Evolutionary conservation across 2,888 invertebrate genomes (phyloP), one percentile per base, ranked within the genome.

Genomic region (Crocallis elinguaria): DNA sequence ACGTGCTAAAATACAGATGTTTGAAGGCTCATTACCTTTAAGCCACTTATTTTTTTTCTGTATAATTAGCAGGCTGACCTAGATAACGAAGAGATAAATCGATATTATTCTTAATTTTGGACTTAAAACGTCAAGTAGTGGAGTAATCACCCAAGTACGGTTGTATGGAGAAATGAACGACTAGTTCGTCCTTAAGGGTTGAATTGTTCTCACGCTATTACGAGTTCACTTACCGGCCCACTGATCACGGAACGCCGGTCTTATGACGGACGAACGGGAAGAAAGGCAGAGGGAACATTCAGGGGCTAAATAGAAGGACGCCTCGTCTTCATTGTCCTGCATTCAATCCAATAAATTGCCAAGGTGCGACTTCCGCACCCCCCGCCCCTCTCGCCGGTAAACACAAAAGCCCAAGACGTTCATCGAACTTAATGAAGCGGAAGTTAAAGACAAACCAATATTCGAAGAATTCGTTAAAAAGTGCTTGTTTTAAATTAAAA

Each of bases 381-480:
- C 19, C 29, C 21, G 1, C 29, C 25, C 33, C 25, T n/a, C 27
- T 8, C 13, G 5, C 29, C 27, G 19, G 41, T n/a, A n/a, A n/a
- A n/a, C 44, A 60, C 45, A 57, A 59, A 61, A 56, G 52, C 60
- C 57, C 42, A 43, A 66, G 54, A 61, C 60, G 63, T 62, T 66
- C 58, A 67, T 66, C 57, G 48, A 62, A 65, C 54, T 60, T 56
- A 56, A 60, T 61, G 57, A 50, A 43, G 53, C 57, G 62, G 52
- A 68, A 62, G 63, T 65, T 62, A 69, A 72, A 64, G 52, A 61
- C 59, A 62, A 50, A 53, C 51, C 56, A 45, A 49, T 23, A 45
- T 41, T 57, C 51, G 36, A 44, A 44, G 49, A 50, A 60, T 58
- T 62, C 42, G 44, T 49, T 57, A 48, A 42, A 58, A 38, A 52